A percentile compares a stretch with the other conserved stretches of the same genome.
These are phyloP conservation scores for Trichonephila clavata DNA, from an alignment of 1,140 invertebrate genomes.

Conservation along the genomic window DNA sequence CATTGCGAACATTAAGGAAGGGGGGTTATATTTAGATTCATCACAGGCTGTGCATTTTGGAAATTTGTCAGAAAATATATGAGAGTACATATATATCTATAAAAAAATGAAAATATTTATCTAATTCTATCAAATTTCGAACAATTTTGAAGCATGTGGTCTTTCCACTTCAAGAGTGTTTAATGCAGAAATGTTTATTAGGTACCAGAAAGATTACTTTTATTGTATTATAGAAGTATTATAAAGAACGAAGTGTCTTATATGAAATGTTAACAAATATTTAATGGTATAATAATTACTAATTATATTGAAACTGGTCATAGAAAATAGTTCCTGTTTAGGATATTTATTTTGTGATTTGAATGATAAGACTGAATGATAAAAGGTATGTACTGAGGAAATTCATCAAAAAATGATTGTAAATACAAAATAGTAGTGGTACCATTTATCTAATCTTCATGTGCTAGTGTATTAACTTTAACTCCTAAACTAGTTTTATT, in stretches of 20 bases:
- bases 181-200: conserved; percentile 17
- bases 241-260: neutral
- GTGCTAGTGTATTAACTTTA: neutral
- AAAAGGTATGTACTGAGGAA: neutral
- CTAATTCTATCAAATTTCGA: neutral
- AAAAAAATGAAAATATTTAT: conserved; percentile 21
- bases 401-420: conserved; percentile 7
- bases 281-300: neutral
- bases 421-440: neutral
- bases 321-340: conserved; percentile 18
- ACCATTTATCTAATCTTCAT: neutral
- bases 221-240: conserved; percentile 39
- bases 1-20: conserved; percentile 75
- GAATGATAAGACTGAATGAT: neutral
- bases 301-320: neutral
- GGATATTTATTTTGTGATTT: conserved; percentile 35
- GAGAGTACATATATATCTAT: neutral
- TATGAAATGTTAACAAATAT: conserved; percentile 4
- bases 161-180: neutral
- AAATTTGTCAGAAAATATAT: neutral
- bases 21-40: conserved; percentile 71
- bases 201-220: conserved; percentile 18
- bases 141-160: neutral
- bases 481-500: neutral
- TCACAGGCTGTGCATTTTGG: conserved; percentile 6